Base-by-base conservation (phyloP, 2,113 vertebrate species). In the Gopherus flavomarginatus region DNA sequence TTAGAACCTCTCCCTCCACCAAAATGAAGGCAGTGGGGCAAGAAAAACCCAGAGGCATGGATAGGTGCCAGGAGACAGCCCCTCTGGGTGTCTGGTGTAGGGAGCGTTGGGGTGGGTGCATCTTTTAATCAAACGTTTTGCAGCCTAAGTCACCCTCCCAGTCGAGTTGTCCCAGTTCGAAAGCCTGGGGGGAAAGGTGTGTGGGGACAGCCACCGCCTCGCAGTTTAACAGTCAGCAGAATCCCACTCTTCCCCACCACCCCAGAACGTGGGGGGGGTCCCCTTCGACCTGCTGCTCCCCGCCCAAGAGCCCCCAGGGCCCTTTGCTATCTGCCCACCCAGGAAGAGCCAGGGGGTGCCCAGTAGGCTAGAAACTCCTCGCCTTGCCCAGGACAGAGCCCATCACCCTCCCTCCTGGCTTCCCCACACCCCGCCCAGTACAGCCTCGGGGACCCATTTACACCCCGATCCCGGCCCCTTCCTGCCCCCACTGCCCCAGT, bases 1-100 rank as follows among this genome's bases (percentile, higher is more conserved):
- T 3, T 10, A 50, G 27, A 79, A 31, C 26, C 65, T 38, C 26
- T 5, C 17, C 2, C 3, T 38, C 35, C 16, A 5, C 24, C 21
- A 8, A 3, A 31, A 4, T 27, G 21, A 21, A 72, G 35, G 4
- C 24, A 2, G 4, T 5, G 11, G 52, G 12, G 13, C 3, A 38
- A n/a, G 35, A 38, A 54, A n/a, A 14, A 8, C 22, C 80, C n/a
- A 38, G 7, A 38, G 50, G 35, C 49, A 12, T 22, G 31, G 49
- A n/a, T 22, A 35, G 50, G 31, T 47, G 77, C 8, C 47, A 49
- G 77, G 47, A 79, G 44, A 27, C 77, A 17, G 14, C 44, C 26
- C 16, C 42, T 44, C 77, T 29, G 47, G 17, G 62, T 19, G 49
- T 49, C 5, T 79, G 44, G 11, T 9, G 4, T 26, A 79, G 27